Base-by-base conservation (phyloP, 1,140 invertebrate species). In the Papilio xuthus region DNA sequence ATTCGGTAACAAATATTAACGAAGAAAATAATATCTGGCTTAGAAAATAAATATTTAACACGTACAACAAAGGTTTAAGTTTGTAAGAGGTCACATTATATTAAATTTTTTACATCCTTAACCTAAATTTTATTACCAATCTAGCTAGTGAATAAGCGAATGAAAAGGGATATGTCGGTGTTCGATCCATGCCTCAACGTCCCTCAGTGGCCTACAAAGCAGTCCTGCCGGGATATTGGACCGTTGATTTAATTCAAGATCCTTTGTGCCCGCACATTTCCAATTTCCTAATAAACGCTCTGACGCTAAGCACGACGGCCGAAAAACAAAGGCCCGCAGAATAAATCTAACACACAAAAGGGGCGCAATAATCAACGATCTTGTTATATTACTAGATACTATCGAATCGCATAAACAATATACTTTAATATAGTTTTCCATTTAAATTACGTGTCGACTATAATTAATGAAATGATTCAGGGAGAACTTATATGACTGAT, bases 161-260 rank as follows among this genome's bases (percentile, higher is more conserved):
- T 20, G 53, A 56, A 56, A 67, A 67, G 60, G 18, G 60, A 67
- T 28, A 67, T 67, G 60, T 67, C 60, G 26, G 60, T 28, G 7
- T 67, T 67, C 60, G 60, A 67, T 32, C 60, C 23, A 26, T 63
- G 23, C 60, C 23, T 9, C 56, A 26, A 26, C 63, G 53, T 84
- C 79, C 73, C 73, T 63, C 80, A 28, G 23, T 70, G 69, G 72
- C 79, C 79, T 80, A 83, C 84, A 82, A 82, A 85, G 81, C 78
- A 78, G 70, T 81, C 80, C 82, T 78, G 81, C 60, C 71, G 81
- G 81, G 82, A 86, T 85, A 88, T 89, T 87, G 80, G 86, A 78
- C 82, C 84, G 82, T 85, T 84, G 88, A 89, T 89, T 88, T 87
- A 87, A 89, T 89, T 87, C 85, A 83, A 85, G 84, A 80, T 79